A percentile compares a stretch with the other conserved stretches of the same genome.
Evolutionary conservation across 1,140 invertebrate genomes (phyloP).

Genomic region (Formica selysi): DNA sequence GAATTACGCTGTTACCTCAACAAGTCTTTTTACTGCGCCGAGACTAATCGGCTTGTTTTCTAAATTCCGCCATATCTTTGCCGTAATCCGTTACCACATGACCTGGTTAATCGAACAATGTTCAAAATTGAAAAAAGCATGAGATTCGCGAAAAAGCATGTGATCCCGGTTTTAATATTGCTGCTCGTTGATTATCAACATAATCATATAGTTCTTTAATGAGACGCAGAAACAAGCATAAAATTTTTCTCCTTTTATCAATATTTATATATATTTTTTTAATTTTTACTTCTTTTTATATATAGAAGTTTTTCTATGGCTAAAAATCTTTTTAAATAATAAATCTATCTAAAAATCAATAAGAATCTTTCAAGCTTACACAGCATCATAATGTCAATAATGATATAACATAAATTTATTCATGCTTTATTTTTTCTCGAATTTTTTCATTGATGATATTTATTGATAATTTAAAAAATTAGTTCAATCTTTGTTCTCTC

Average conservation of each 20-base stretch:
- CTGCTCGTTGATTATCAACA: slow-evolving; percentile 3
- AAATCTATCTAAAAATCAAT: neutral
- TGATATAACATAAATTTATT: neutral
- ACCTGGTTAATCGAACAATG: neutral
- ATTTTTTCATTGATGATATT: neutral
- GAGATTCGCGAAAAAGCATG: neutral
- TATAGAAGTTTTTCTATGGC: neutral
- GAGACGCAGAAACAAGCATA: neutral
- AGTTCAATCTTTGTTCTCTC: neutral
- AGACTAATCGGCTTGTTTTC: slow-evolving; percentile 70
- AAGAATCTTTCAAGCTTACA: no score
- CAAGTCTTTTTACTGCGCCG: slow-evolving; percentile 46
- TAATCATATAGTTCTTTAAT: slow-evolving; percentile 23
- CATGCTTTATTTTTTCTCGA: neutral
- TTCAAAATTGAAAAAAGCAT: neutral
- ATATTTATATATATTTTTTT: neutral
- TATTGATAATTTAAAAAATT: neutral
- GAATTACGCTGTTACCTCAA: slow-evolving; percentile 56
- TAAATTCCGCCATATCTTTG: neutral
- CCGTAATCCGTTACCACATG: neutral
- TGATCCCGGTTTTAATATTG: neutral
- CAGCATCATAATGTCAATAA: neutral
- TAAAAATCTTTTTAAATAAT: neutral
- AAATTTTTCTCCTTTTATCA: neutral
- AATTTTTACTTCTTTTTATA: neutral